phyloP scores from a whole-genome alignment of 2,888 invertebrate species.

The Cepaea hortensis region DNA sequence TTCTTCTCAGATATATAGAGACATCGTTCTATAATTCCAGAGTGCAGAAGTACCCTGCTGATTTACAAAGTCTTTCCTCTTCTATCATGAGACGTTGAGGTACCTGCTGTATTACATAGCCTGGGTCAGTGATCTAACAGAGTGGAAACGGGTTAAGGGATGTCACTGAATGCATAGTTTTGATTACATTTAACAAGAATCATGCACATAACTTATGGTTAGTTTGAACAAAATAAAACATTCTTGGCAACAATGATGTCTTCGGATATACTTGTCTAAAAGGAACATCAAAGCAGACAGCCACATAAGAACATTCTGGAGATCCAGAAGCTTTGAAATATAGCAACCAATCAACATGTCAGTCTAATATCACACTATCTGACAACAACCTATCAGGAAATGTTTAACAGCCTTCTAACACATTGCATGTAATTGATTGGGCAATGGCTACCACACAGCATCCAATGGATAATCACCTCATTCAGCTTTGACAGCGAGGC shows the following conservation, averaged over 20 bases:
- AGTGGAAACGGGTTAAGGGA: too few species aligned
- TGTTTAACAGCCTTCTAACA: constrained; percentile 10
- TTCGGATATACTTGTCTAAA: not conserved
- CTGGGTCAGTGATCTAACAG: too few species aligned
- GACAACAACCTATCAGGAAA: constrained; percentile 24
- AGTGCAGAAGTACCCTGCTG: too few species aligned
- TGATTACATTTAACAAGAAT: not conserved
- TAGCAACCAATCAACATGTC: constrained; percentile 5
- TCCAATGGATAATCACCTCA: constrained; percentile 53
- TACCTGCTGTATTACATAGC: too few species aligned
- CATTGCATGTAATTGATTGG: not conserved
- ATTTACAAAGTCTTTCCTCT: too few species aligned
- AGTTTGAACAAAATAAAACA: too few species aligned
- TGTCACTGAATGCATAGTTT: too few species aligned
- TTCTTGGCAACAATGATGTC: not conserved
- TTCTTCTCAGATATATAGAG: too few species aligned
- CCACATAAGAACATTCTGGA: not conserved
- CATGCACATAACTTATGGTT: not conserved
- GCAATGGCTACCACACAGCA: constrained; percentile 20
- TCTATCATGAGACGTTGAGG: too few species aligned
- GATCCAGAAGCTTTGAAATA: constrained; percentile 3
- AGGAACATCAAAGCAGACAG: not conserved
- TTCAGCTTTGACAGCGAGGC: constrained; percentile 64
- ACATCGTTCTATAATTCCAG: too few species aligned
- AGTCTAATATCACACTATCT: not conserved